These are phyloP conservation scores for Stenchaetothrips biformis DNA, from an alignment of 2,888 invertebrate genomes.

Conservation along the genomic window DNA sequence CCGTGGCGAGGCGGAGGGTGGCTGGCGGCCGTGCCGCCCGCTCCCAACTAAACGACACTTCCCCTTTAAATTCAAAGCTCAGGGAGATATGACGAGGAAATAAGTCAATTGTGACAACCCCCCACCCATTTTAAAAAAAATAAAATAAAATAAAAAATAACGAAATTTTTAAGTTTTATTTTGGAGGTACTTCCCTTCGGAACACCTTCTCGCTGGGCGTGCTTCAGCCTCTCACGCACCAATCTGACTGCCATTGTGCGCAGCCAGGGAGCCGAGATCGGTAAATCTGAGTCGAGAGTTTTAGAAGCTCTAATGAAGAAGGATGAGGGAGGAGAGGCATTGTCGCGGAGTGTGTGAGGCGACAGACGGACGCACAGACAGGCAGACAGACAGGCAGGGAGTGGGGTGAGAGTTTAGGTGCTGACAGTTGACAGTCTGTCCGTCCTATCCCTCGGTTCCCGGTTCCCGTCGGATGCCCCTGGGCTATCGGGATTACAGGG, in stretches of 20 bases:
- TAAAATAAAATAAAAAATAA: neutral
- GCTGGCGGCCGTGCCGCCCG: neutral
- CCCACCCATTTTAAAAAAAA: neutral
- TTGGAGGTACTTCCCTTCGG: too few species aligned
- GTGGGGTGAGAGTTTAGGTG: neutral
- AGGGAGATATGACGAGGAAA: neutral
- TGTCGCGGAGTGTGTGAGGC: neutral
- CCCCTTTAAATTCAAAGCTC: slow-evolving; percentile 17
- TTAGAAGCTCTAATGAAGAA: slow-evolving; percentile 16
- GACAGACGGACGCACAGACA: neutral
- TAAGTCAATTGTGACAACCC: neutral
- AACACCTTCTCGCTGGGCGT: too few species aligned
- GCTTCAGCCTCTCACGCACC: too few species aligned
- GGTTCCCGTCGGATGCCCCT: neutral
- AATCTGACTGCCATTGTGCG: too few species aligned
- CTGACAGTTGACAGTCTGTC: neutral
- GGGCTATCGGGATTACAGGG: neutral
- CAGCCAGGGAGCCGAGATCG: neutral
- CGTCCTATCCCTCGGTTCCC: neutral
- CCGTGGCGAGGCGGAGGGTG: neutral
- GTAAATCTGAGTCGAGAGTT: slow-evolving; percentile 16
- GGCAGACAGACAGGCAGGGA: neutral
- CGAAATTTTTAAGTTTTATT: too few species aligned
- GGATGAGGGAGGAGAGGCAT: slow-evolving; percentile 1
- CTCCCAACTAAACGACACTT: neutral